Conservation (phyloP, 1,140 invertebrate species). For the Drosophila hydei region DNA sequence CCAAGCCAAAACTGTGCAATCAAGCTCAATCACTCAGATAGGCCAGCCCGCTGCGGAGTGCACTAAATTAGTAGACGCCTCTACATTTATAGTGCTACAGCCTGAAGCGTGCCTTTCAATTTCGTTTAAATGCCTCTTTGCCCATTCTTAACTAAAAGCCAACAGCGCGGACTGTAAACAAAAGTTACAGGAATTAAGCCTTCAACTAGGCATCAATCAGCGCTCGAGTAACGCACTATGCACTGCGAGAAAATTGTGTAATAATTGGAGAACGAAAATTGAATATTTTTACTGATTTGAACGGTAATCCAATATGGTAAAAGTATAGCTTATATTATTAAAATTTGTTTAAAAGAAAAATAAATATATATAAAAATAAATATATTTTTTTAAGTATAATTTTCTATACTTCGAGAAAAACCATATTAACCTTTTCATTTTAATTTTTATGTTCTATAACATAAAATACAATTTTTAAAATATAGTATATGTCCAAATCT, state of each 20-base stretch:
- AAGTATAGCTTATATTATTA: no score
- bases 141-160: slow-evolving; percentile 26
- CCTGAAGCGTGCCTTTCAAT: slow-evolving; percentile 60
- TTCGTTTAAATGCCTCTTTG: slow-evolving; percentile 55
- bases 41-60: slow-evolving; percentile 35
- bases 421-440: no score
- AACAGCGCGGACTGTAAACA: slow-evolving; percentile 46
- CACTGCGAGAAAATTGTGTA: slow-evolving; percentile 16
- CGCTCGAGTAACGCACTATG: slow-evolving; percentile 14
- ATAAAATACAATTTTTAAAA: no score
- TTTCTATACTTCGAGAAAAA: no score
- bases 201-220: slow-evolving; percentile 62
- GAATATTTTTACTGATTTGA: no score
- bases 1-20: slow-evolving; percentile 50
- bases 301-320: no score
- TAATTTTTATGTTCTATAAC: no score
- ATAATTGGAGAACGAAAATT: no score
- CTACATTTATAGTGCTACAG: slow-evolving; percentile 49
- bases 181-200: slow-evolving; percentile 58
- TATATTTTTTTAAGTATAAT: no score
- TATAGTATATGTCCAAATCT: no score
- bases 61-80: slow-evolving; percentile 74
- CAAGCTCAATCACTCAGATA: slow-evolving; percentile 49
- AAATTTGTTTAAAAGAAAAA: no score
- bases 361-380: no score